Base-by-base conservation (phyloP, 2,113 vertebrate genomes). In the Acanthochromis polyacanthus region DNA sequence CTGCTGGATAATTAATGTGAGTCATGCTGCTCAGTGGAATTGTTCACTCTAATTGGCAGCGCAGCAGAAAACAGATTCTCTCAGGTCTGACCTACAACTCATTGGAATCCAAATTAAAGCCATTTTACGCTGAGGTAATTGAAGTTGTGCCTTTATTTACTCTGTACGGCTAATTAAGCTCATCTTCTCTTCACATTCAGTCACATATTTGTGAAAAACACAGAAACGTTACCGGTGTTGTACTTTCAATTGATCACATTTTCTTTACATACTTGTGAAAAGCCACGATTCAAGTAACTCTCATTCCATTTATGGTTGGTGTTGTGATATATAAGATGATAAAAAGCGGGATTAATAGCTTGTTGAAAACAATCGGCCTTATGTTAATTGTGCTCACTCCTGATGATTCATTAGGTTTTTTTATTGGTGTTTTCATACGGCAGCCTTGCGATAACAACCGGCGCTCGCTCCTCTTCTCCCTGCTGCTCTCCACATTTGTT, bases 401-500 rank as follows among this genome's bases (percentile, higher is more conserved):
- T 12, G 59, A 71, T 76, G 56, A 85, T 60, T 83, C 76, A 85
- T 63, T 60, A 9, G 6, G 4, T 73, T 70, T 52, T 52, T 71
- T 70, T 69, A 71, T 22, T 51, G 0, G 6, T 73, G 46, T 57
- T 79, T 84, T 71, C 40, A 25, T 17, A 32, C 30, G 50, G 57
- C 45, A 48, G 68, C 46, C n/a, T 25, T 38, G 32, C 0, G 6
- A 74, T 85, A 65, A 69, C 66, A 80, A 72, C 25, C 36, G 46
- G 36, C 17, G 9, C 53, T 50, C 51, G 46, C 22, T 75, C 82
- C 63, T 64, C 22, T 16, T 70, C 69, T 63, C 25, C n/a, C 73
- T 1, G 20, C 63, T 40, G 2, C 53, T 14, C 68, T 69, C 52
- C 53, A 72, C 55, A 63, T 81, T 81, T 81, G 64, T 86, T 89